Percentiles rank a stretch among this genome's conserved stretches.
These are phyloP conservation scores for Drosophila santomea DNA, from an alignment of 1,140 invertebrate genomes.

Conservation along the genomic window DNA sequence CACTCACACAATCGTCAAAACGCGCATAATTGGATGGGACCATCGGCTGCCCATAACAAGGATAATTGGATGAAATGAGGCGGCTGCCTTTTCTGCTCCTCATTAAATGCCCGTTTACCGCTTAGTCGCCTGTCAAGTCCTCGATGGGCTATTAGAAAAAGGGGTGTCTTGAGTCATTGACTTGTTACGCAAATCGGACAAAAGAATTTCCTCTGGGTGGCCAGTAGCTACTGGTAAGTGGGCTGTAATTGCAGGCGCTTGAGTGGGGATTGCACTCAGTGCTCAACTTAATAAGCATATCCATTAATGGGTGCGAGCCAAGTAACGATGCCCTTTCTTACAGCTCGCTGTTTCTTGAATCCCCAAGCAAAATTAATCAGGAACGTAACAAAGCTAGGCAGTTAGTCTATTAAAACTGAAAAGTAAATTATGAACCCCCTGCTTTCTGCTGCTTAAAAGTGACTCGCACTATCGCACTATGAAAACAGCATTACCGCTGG, in stretches of 20 bases:
- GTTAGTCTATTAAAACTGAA: conserved; percentile 1
- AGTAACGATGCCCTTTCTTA: too few species aligned
- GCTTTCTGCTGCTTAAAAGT: neutral
- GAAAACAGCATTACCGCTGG: neutral
- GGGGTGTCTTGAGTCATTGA: conserved; percentile 62
- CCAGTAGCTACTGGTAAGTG: neutral
- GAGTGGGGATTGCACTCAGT: conserved; percentile 44
- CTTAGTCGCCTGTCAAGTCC: conserved; percentile 68
- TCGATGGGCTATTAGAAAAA: conserved; percentile 69
- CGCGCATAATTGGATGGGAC: conserved; percentile 24
- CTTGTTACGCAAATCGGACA: conserved; percentile 77
- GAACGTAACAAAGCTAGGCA: too few species aligned
- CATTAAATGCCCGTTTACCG: conserved; percentile 54
- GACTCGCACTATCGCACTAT: conserved; percentile 1
- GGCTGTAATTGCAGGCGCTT: neutral
- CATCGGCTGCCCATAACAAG: conserved; percentile 37
- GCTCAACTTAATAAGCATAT: conserved; percentile 58
- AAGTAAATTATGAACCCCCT: conserved; percentile 16
- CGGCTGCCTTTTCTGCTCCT: conserved; percentile 40
- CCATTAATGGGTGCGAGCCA: conserved; percentile 44
- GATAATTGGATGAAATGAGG: conserved; percentile 69
- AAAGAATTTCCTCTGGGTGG: conserved; percentile 36
- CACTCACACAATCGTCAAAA: conserved; percentile 25
- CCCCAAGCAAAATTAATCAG: too few species aligned
- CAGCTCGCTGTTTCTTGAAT: too few species aligned